phyloP scores from a whole-genome alignment of 2,888 invertebrate species.

The Lamellibrachia satsuma region DNA sequence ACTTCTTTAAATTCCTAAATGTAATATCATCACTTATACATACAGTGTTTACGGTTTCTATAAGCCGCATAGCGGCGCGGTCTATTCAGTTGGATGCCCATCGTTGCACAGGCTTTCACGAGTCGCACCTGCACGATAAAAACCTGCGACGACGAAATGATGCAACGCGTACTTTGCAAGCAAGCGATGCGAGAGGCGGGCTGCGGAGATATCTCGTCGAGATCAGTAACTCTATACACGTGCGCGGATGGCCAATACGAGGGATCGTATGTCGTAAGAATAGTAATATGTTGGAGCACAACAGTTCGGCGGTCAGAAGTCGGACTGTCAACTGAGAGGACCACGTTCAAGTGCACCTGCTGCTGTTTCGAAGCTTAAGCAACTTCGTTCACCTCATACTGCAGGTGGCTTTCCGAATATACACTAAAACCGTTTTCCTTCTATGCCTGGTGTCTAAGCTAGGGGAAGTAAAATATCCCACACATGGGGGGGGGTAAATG shows the following conservation, averaged over 20 bases:
- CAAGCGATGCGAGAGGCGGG: background rate
- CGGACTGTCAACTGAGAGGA: no score
- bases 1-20: constrained; percentile 11
- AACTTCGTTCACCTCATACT: no score
- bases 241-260: background rate
- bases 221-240: background rate
- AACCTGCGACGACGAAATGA: background rate
- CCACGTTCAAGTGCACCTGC: no score
- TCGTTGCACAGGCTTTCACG: background rate
- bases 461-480: no score
- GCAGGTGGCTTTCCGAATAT: no score
- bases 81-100: background rate
- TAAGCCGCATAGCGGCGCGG: background rate
- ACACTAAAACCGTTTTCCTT: no score
- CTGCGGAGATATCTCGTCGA: background rate
- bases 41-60: background rate
- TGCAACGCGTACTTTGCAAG: constrained; percentile 4
- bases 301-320: no score
- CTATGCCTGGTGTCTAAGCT: no score
- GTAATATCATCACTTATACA: constrained; percentile 10
- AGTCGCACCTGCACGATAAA: constrained; percentile 12
- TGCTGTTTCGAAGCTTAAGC: no score
- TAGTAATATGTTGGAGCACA: background rate
- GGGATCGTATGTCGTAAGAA: background rate
- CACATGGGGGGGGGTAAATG: no score